Conservation (phyloP, 2,888 invertebrate species). For the Cephus sareptanus region DNA sequence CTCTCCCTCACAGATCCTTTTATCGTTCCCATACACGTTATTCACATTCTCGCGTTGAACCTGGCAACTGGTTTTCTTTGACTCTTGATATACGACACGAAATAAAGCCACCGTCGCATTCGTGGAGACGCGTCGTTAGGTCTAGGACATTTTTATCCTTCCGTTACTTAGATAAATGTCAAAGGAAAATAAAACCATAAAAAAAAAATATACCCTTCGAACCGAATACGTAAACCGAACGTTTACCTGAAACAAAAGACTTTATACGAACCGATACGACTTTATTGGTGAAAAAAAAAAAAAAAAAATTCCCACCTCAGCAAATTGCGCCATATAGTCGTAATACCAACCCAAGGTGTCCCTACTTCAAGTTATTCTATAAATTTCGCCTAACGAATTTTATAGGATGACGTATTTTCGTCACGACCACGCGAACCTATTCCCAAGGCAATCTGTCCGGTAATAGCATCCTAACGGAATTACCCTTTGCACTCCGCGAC, state of each 20-base stretch:
- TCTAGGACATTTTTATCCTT: not conserved
- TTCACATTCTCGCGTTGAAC: not conserved
- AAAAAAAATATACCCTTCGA: not conserved
- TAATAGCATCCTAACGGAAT: constrained; percentile 43
- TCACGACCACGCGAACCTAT: constrained; percentile 37
- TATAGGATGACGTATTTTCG: constrained; percentile 31
- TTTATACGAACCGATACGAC: not conserved
- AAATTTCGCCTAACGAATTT: constrained; percentile 32
- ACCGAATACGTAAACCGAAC: not conserved
- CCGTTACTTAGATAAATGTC: not conserved
- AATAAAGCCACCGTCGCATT: not conserved
- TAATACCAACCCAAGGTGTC: not conserved
- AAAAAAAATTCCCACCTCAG: too few relatives aligned
- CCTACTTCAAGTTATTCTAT: constrained; percentile 7
- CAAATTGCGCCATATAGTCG: not conserved
- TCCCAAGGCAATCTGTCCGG: constrained; percentile 44
- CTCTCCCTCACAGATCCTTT: not conserved
- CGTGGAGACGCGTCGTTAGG: not conserved
- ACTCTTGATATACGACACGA: not conserved
- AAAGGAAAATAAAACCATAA: too few relatives aligned
- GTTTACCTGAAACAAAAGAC: not conserved
- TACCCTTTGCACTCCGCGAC: constrained; percentile 35
- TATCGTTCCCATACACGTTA: not conserved
- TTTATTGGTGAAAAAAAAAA: not conserved
- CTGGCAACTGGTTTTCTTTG: not conserved